Evolutionary conservation across 2,888 invertebrate species (phyloP).

Genomic region (Eilema caniola): DNA sequence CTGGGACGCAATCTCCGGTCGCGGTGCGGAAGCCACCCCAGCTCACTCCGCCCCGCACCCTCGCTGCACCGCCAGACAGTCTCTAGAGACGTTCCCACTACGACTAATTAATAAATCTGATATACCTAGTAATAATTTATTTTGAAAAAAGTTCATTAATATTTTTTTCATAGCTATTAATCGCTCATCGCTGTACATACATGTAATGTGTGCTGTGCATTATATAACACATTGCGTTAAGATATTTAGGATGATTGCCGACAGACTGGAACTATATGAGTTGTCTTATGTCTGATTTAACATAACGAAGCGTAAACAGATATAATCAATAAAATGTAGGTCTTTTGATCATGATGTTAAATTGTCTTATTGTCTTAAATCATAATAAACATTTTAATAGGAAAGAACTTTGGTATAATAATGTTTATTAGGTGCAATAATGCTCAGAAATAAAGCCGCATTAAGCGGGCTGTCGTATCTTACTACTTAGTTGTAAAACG

Average conservation of each 20-base stretch:
- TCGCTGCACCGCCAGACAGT: constrained; percentile 58
- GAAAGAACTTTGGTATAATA: constrained; percentile 14
- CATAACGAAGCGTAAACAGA: constrained; percentile 12
- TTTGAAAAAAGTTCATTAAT: constrained; percentile 27
- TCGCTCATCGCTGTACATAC: background rate
- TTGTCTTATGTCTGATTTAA: constrained; percentile 35
- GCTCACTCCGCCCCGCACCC: constrained; percentile 38
- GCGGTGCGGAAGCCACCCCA: constrained; percentile 64
- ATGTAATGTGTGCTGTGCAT: background rate
- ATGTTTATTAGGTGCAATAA: constrained; percentile 23
- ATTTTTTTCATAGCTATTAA: constrained; percentile 25
- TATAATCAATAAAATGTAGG: constrained; percentile 27
- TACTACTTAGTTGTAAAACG: constrained; percentile 43
- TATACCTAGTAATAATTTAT: constrained; percentile 50
- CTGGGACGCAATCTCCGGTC: constrained; percentile 83
- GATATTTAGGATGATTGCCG: constrained; percentile 22
- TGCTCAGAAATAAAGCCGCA: constrained; percentile 32
- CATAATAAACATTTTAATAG: background rate
- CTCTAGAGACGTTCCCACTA: constrained; percentile 50
- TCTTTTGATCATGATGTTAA: constrained; percentile 28
- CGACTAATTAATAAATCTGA: constrained; percentile 59
- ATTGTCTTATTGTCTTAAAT: constrained; percentile 6
- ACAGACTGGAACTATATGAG: constrained; percentile 34
- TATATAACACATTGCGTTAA: constrained; percentile 15
- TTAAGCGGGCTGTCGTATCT: constrained; percentile 27